Conservation (phyloP, 1,140 invertebrate species). For the Brachionus asplanchnoidis region DNA sequence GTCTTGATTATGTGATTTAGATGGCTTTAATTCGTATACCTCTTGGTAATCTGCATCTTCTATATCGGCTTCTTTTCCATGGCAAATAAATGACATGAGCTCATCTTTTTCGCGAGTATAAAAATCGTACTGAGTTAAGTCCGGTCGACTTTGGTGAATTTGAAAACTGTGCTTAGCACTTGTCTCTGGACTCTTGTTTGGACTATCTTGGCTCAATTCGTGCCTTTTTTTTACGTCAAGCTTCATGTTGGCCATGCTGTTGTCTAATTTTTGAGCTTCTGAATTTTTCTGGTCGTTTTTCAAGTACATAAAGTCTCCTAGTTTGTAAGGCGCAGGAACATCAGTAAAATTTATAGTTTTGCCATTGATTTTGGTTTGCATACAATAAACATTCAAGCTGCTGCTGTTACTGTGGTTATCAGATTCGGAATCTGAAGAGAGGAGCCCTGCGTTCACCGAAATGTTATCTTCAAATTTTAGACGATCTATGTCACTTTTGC, state of each 20-base stretch:
- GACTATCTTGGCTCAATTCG: neutral
- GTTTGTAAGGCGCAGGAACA: neutral
- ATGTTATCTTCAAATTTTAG: neutral
- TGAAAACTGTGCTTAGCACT: constrained; percentile 23
- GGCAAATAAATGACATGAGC: constrained; percentile 11
- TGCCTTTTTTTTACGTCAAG: neutral
- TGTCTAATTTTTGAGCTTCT: neutral
- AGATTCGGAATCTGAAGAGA: neutral
- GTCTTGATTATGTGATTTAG: neutral
- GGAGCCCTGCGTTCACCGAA: neutral
- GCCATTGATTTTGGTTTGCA: neutral
- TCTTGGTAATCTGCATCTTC: constrained; percentile 34
- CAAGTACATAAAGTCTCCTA: constrained; percentile 7
- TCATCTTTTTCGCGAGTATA: constrained; percentile 30
- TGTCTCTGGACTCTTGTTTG: neutral
- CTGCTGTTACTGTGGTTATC: constrained; percentile 1
- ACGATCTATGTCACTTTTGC: neutral
- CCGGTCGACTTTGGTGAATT: constrained; percentile 8
- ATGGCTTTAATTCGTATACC: constrained; percentile 3
- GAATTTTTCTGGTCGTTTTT: neutral
- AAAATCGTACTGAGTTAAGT: constrained; percentile 21
- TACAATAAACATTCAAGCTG: constrained; percentile 11
- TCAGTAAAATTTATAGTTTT: neutral
- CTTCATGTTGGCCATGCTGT: neutral
- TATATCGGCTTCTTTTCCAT: constrained; percentile 29